A percentile compares a stretch with the other conserved stretches of the same genome.
Conservation (phyloP, 2,797 vertebrate species). For the Poliocrania exsul region DNA sequence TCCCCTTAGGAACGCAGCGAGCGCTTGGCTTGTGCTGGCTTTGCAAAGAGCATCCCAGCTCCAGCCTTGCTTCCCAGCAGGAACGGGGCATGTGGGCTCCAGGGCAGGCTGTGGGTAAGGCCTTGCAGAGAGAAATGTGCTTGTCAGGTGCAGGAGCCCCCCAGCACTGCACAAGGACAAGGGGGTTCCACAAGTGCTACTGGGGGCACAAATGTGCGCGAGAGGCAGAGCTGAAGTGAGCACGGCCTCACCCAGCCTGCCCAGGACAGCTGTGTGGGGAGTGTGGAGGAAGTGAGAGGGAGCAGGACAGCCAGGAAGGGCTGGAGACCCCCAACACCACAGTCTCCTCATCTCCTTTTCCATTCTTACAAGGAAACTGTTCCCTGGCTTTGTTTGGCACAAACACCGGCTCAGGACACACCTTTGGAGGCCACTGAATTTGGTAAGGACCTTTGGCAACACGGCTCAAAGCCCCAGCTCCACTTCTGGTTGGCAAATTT, state of each 20-base stretch:
- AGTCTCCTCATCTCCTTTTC: background rate
- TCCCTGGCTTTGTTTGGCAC: background rate
- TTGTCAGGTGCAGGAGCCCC: background rate
- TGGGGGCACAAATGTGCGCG: background rate
- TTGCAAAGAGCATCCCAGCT: background rate
- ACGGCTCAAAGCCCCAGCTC: background rate
- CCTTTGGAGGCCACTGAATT: background rate
- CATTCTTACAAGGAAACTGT: background rate
- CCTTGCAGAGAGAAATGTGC: background rate
- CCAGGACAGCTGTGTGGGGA: background rate
- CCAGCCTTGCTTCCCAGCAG: background rate
- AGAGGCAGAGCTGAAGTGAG: background rate
- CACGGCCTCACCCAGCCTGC: background rate
- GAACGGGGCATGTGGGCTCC: accelerated
- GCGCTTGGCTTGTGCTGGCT: background rate
- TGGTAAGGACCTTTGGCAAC: constrained; percentile 16
- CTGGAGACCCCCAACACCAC: background rate
- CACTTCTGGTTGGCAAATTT: background rate
- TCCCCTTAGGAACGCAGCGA: accelerated
- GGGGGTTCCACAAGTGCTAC: accelerated
- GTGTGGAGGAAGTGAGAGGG: background rate
- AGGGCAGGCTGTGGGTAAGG: background rate
- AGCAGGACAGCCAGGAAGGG: background rate
- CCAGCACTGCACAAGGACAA: accelerated
- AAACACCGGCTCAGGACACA: background rate